phyloP scores from a whole-genome alignment of 2,797 vertebrate genomes.

The Cryptoprocta ferox region DNA sequence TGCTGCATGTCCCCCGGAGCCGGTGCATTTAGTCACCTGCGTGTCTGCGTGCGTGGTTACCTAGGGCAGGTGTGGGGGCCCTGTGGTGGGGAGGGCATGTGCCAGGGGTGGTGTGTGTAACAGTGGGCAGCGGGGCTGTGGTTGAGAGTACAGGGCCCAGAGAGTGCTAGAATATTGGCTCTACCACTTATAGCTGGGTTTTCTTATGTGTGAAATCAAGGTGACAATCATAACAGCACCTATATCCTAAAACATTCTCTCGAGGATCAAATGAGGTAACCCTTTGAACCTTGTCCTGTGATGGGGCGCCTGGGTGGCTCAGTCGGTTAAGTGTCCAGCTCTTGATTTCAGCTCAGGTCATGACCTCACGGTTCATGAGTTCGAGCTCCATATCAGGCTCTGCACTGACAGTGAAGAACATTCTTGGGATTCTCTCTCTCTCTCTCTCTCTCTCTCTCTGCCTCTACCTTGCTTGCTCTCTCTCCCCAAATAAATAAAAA shows the following conservation, averaged over 20 bases:
- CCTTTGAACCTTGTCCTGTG: background rate
- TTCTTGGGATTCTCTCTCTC: too few species aligned
- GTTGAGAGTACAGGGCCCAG: background rate
- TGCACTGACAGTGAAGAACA: too few species aligned
- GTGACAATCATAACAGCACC: background rate
- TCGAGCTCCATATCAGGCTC: too few species aligned
- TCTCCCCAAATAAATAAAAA: too few species aligned
- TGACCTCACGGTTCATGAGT: too few species aligned
- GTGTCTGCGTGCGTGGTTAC: background rate
- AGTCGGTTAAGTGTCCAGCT: too few species aligned
- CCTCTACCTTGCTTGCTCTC: too few species aligned
- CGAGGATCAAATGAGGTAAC: background rate
- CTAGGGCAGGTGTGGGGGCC: background rate
- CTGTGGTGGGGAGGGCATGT: rapidly evolving
- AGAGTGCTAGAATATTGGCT: background rate
- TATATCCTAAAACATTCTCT: background rate
- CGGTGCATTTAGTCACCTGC: rapidly evolving
- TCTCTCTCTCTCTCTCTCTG: too few species aligned
- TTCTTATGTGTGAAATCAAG: background rate
- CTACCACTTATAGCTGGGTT: background rate
- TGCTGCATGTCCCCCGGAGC: rapidly evolving
- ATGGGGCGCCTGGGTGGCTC: too few species aligned
- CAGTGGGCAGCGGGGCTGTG: rapidly evolving
- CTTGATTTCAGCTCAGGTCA: too few species aligned
- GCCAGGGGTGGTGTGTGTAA: too few species aligned